Conservation (phyloP, 2,113 vertebrate genomes). For the Gila orcuttii region DNA sequence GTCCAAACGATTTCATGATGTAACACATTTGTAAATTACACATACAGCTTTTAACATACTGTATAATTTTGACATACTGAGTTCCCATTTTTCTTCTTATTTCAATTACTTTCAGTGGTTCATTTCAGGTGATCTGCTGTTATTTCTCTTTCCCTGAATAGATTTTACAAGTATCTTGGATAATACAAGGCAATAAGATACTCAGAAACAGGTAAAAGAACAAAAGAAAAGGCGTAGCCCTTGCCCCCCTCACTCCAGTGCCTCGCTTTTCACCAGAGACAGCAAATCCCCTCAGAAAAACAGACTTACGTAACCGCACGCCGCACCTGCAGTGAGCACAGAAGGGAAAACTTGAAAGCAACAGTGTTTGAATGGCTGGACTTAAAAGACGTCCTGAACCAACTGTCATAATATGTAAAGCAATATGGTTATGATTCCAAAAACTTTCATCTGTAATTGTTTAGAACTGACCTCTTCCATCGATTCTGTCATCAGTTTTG, state of each 20-base stretch:
- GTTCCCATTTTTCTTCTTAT: conserved; percentile 1
- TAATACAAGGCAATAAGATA: conserved; percentile 55
- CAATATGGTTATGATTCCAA: conserved; percentile 40
- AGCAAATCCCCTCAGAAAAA: conserved; percentile 64
- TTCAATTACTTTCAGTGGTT: conserved; percentile 41
- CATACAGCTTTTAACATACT: background rate
- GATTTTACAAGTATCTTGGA: conserved; percentile 41
- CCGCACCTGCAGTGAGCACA: conserved; percentile 58
- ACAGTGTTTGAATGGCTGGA: conserved; percentile 54
- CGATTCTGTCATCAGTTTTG: conserved; percentile 27
- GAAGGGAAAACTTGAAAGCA: conserved; percentile 53
- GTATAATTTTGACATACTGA: background rate
- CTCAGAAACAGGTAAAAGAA: conserved; percentile 54
- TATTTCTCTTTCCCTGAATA: conserved; percentile 29
- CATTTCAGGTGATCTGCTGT: conserved; percentile 37
- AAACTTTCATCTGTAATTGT: conserved; percentile 50
- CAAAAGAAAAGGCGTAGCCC: conserved; percentile 57
- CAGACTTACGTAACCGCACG: conserved; percentile 58
- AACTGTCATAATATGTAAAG: conserved; percentile 54
- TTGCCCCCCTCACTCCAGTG: conserved; percentile 25
- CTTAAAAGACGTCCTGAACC: conserved; percentile 52
- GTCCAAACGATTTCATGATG: background rate
- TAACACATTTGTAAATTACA: too few relatives aligned
- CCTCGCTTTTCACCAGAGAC: conserved; percentile 58
- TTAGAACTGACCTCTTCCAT: conserved; percentile 29